These are phyloP conservation scores for Rhombomys opimus DNA, from an alignment of 2,113 vertebrate species.

Conservation along the genomic window DNA sequence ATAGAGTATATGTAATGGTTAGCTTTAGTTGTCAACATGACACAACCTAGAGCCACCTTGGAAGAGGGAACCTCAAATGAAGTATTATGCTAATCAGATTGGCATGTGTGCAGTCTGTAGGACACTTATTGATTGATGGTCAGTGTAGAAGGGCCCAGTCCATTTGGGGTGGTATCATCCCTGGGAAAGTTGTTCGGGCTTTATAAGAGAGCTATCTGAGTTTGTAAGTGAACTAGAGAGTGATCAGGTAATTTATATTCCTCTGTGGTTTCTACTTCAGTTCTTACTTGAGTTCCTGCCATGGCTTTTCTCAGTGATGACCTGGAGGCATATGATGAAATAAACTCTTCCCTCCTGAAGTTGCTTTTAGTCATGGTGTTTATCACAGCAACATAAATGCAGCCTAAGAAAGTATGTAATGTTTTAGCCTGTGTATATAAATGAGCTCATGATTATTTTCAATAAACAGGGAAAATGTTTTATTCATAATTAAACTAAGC, in stretches of 20 bases:
- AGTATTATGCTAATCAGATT: not conserved
- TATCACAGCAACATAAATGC: not conserved
- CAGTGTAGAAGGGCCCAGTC: not conserved
- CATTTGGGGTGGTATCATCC: not conserved
- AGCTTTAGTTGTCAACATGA: not conserved
- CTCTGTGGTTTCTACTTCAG: not conserved
- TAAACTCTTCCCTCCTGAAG: not conserved
- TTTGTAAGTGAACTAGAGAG: not conserved
- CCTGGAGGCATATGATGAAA: not conserved
- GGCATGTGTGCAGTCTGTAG: not conserved
- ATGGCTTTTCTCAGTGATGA: not conserved
- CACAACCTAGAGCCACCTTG: not conserved
- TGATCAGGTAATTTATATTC: not conserved
- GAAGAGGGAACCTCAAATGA: not conserved
- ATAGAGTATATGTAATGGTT: not conserved
- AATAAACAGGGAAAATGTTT: not conserved
- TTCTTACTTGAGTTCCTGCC: not conserved
- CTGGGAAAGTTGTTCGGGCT: not conserved
- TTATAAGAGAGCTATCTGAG: not conserved
- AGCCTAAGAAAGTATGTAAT: not conserved
- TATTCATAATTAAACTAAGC: not conserved
- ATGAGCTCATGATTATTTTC: not conserved
- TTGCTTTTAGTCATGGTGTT: not conserved
- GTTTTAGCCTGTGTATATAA: not conserved
- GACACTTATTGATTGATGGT: not conserved